Base-by-base conservation (phyloP, 2,888 invertebrate species). In the Temnothorax rugatulus region DNA sequence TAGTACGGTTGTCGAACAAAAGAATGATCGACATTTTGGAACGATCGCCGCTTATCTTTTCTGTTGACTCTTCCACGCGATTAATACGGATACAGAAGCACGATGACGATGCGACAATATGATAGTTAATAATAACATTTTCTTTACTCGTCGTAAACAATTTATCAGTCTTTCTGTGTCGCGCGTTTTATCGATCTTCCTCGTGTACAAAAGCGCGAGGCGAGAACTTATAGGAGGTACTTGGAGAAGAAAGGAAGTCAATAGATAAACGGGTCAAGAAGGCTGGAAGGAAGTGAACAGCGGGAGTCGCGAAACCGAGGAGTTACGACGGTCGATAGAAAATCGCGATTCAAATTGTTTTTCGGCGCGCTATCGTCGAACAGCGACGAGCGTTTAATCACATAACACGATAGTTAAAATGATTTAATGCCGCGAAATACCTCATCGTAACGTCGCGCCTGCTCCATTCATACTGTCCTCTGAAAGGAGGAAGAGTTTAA, bases 341-440 rank as follows among this genome's bases (percentile, higher is more conserved):
- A 73, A 47, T 59, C 57, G 79, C 73, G 59, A 81, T 59, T 73
- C 73, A 81, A 81, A 81, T 81, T 81, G 73, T 81, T 73, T 71
- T 57, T 34, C 44, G 21, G 34, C 57, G 34, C 57, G 57, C 29
- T 44, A 59, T 18, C 79, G 47, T 41, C n/a, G 38, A 41, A 5
- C 52, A n/a, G 13, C 68, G 52, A 11, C 15, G 54, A 29, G 44
- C 71, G 44, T 59, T 81, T 81, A 34, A 73, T 59, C 47, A 25
- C 44, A 15, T 38, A 69, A 77, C 54, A 11, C 34, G 34, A 81
- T 73, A 73, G 73, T 59, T 81, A 47, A 47, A 34, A 81, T 81
- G 59, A 81, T 81, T 81, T 81, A 81, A 59, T 47, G 34, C 57
- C 73, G 59, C 79, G 29, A 81, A 73, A 81, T 73, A 59, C 13